Percentiles rank a stretch among this genome's conserved stretches.
phyloP scores from a whole-genome alignment of 2,888 invertebrate species.

The Ypsolopha scabrella region DNA sequence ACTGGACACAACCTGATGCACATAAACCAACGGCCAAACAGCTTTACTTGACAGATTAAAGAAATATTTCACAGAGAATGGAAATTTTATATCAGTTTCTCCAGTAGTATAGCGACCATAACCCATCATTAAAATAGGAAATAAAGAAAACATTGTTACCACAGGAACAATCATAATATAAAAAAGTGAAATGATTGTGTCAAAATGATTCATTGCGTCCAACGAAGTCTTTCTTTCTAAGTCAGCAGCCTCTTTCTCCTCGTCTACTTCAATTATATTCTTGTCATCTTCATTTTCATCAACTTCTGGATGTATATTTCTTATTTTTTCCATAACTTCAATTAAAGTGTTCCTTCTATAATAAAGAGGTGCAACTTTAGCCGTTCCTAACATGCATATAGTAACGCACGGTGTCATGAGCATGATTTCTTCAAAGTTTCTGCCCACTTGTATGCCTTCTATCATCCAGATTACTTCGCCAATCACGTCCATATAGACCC shows the following conservation, averaged over 20 bases:
- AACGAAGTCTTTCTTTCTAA: neutral
- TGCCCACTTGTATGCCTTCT: conserved; percentile 25
- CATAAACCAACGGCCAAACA: conserved; percentile 31
- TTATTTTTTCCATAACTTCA: conserved; percentile 24
- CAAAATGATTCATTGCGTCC: conserved; percentile 22
- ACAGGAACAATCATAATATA: conserved; percentile 19
- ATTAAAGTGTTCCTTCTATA: conserved; percentile 21
- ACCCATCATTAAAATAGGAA: conserved; percentile 27
- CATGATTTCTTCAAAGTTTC: conserved; percentile 31
- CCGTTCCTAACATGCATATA: conserved; percentile 28
- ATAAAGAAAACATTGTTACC: conserved; percentile 23
- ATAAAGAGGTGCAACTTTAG: conserved; percentile 27
- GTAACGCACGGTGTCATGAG: conserved; percentile 33
- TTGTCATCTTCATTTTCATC: conserved; percentile 8
- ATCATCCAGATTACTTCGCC: conserved; percentile 34
- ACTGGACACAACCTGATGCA: conserved; percentile 40
- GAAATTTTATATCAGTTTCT: conserved; percentile 23
- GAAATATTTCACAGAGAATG: conserved; percentile 34
- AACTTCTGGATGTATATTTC: conserved; percentile 24
- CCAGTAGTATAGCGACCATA: conserved; percentile 25
- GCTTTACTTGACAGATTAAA: conserved; percentile 26
- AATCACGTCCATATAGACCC: conserved; percentile 28
- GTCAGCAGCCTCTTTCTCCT: neutral
- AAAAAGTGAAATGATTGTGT: conserved; percentile 19
- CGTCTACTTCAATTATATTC: conserved; percentile 3